Conservation (phyloP, 2,113 vertebrate species). For the Opisthocomus hoazin region DNA sequence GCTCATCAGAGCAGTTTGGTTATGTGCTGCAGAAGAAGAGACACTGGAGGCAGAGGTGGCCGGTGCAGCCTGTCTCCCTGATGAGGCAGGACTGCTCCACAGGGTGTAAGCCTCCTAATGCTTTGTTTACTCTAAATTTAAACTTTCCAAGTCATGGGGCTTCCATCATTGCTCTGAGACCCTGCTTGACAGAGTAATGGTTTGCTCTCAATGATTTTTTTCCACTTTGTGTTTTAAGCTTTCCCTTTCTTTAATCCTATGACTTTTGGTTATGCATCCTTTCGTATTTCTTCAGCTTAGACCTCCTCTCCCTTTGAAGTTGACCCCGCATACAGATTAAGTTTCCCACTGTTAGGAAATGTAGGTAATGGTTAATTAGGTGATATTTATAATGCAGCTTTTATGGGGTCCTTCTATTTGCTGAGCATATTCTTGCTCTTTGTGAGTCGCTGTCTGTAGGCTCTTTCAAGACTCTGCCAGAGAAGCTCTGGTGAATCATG, state of each 20-base stretch:
- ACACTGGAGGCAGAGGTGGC: not conserved
- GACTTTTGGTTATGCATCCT: constrained; percentile 31
- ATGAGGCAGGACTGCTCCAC: not conserved
- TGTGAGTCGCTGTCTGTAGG: not conserved
- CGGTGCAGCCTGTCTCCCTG: not conserved
- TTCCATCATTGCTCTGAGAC: constrained; percentile 28
- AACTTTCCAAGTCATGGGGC: constrained; percentile 15
- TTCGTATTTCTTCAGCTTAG: not conserved
- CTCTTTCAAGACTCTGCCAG: not conserved
- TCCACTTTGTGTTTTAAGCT: not conserved
- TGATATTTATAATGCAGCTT: constrained; percentile 17
- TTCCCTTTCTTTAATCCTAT: constrained; percentile 41
- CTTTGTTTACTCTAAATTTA: constrained; percentile 53
- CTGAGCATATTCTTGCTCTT: not conserved
- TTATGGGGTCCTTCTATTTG: not conserved
- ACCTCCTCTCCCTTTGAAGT: constrained; percentile 11
- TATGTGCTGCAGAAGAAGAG: not conserved
- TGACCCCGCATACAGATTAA: not conserved
- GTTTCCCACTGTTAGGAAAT: constrained; percentile 20
- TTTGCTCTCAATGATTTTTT: not conserved
- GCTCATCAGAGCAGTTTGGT: not conserved
- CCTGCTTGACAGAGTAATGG: constrained; percentile 4
- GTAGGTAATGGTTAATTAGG: constrained; percentile 29
- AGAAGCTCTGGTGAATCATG: not conserved
- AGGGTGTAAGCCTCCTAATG: constrained; percentile 1